Base-by-base conservation (phyloP, 2,797 vertebrate species). In the Liasis olivaceus region DNA sequence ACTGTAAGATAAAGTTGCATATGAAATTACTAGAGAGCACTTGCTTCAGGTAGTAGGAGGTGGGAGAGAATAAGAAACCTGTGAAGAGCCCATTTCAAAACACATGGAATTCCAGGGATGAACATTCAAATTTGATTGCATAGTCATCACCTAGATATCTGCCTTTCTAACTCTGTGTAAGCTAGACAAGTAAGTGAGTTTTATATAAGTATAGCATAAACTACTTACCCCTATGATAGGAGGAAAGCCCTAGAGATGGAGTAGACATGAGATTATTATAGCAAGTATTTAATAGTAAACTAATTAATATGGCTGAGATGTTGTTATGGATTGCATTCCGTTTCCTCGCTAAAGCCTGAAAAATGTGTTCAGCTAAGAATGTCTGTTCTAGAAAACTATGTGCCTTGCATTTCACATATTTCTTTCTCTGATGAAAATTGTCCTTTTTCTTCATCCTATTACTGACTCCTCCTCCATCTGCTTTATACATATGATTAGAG, bases 201-300 rank as follows among this genome's bases (percentile, higher is more conserved):
- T 20, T 36, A 22, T n/a, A 36, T 11, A 91, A 22, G 22, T 22
- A 66, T 20, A 69, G 47, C 36, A 47, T 12, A 59, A 84, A 88
- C 31, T 66, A 86, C 62, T 91, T 89, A 91, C 90, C 81, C 90
- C 93, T 26, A 77, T 0, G 28, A 47, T 0, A 54, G 90, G 87
- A 89, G 58, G 24, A 9, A n/a, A 47, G 26, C 56, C 62, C 92
- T 93, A 85, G 88, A 81, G 84, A 93, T n/a, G 14, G 2, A 93
- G 1, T 66, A 87, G 31, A 56, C 28, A 31, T 31, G n/a, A 90
- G 24, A 88, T 31, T 91, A 81, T 54, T 20, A 3, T 81, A 84
- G 51, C 51, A 72, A 62, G 6, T 64, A 5, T 26, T 84, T 64
- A 47, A 14, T 28, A 5, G 22, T 42, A 85, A 84, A 36, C 1